phyloP scores from a whole-genome alignment of 2,888 invertebrate species.

The Tuberolachnus salignus region DNA sequence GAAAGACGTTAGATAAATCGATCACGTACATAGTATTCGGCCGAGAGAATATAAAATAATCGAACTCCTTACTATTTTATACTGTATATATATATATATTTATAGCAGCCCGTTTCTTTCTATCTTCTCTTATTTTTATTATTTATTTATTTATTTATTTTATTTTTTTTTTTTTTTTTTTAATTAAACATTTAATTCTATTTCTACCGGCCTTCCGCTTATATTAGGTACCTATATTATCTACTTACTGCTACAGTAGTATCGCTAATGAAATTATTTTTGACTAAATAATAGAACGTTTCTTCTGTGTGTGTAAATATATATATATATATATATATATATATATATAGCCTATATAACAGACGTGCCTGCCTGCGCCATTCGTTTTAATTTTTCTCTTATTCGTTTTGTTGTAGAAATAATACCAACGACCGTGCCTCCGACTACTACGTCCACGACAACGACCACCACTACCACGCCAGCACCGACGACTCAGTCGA shows the following conservation, averaged over 20 bases:
- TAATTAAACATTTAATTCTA: slow-evolving; percentile 44
- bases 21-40: slow-evolving; percentile 8
- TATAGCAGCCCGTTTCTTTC: no score
- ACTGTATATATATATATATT: no score
- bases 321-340: no score
- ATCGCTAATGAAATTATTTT: neutral
- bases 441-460: neutral
- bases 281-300: no score
- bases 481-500: slow-evolving; percentile 33
- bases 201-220: neutral
- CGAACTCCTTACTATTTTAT: neutral
- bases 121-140: no score
- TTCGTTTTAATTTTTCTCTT: neutral
- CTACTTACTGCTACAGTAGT: no score
- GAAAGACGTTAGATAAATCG: slow-evolving; percentile 27
- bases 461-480: slow-evolving; percentile 46
- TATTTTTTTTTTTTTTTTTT: slow-evolving; percentile 18
- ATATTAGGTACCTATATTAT: no score
- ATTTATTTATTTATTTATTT: neutral
- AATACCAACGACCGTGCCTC: slow-evolving; percentile 22
- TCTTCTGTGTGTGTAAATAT: no score
- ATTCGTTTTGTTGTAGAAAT: slow-evolving; percentile 20
- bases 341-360: no score
- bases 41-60: slow-evolving; percentile 22
- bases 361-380: neutral